Conservation (phyloP, 2,888 invertebrate genomes). For the Metalampra italica region DNA sequence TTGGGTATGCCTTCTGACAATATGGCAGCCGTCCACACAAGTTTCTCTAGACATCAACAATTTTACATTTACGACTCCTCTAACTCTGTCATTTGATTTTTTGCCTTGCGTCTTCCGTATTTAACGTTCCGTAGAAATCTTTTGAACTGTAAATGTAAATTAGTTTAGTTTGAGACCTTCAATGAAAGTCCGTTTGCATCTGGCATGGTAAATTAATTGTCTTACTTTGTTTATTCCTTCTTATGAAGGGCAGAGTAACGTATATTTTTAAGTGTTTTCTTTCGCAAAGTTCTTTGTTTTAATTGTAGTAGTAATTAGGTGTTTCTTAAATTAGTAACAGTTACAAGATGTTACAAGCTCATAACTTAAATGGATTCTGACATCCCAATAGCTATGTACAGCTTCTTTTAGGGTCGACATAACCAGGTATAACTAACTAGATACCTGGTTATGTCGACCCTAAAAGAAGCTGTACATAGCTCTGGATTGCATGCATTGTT, state of each 20-base stretch:
- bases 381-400: too few species aligned
- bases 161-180: background rate
- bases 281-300: background rate
- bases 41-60: slow-evolving; percentile 17
- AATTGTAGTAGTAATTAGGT: background rate
- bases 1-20: slow-evolving; percentile 25
- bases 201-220: slow-evolving; percentile 31
- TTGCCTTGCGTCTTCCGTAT: background rate
- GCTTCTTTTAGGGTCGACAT: too few species aligned
- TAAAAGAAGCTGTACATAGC: too few species aligned
- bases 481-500: too few species aligned
- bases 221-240: slow-evolving; percentile 16
- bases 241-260: slow-evolving; percentile 25
- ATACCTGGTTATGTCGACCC: too few species aligned
- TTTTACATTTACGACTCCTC: slow-evolving; percentile 19
- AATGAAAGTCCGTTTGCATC: slow-evolving; percentile 20
- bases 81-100: slow-evolving; percentile 17
- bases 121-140: background rate
- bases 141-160: background rate
- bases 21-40: slow-evolving; percentile 29
- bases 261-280: background rate
- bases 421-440: too few species aligned
- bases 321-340: background rate
- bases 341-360: too few species aligned
- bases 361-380: too few species aligned